A percentile compares a stretch with the other conserved stretches of the same genome.
Conservation (phyloP, 1,140 invertebrate species). For the Caerostris extrusa region DNA sequence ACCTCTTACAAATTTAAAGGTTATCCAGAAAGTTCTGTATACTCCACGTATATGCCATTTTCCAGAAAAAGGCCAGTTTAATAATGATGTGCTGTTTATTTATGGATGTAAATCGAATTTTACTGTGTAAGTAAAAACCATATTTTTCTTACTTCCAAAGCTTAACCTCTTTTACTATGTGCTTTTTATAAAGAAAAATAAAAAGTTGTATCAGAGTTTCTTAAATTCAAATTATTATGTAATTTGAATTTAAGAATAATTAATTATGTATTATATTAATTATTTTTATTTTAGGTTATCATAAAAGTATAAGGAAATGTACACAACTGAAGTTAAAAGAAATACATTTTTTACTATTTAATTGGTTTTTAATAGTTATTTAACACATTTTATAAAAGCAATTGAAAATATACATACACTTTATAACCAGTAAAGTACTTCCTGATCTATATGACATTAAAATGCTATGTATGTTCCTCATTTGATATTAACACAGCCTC, state of each 20-base stretch:
- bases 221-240: background rate
- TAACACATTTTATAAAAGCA: too few relatives aligned
- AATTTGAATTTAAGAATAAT: background rate
- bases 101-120: constrained; percentile 64
- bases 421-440: too few relatives aligned
- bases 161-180: too few relatives aligned
- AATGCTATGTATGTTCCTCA: too few relatives aligned
- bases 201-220: background rate
- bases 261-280: background rate
- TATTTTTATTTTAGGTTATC: too few relatives aligned
- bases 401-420: too few relatives aligned
- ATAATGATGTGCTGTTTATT: constrained; percentile 30
- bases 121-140: constrained; percentile 43
- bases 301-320: too few relatives aligned
- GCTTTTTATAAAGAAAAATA: background rate
- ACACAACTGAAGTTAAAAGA: too few relatives aligned
- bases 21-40: constrained; percentile 27
- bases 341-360: too few relatives aligned
- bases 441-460: too few relatives aligned
- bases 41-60: constrained; percentile 56
- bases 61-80: background rate
- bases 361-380: too few relatives aligned
- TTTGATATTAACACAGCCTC: too few relatives aligned
- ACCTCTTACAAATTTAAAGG: constrained; percentile 43
- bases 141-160: background rate